These are phyloP conservation scores for Dinoponera quadriceps DNA, from an alignment of 1,140 invertebrate species.

Conservation along the genomic window DNA sequence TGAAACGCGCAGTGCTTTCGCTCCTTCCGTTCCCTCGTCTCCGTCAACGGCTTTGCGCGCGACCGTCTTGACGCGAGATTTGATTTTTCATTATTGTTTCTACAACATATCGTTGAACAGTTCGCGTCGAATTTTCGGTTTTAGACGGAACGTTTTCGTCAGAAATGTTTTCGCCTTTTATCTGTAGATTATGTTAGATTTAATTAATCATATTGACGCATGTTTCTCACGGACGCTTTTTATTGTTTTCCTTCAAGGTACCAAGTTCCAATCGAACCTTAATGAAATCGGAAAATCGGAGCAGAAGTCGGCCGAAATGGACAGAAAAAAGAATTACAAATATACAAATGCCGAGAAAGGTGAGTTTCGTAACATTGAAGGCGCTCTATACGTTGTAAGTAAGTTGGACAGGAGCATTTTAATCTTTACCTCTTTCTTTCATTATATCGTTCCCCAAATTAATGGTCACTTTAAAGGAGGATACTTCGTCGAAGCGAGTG, in stretches of 20 bases:
- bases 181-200: slow-evolving; percentile 1
- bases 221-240: slow-evolving; percentile 17
- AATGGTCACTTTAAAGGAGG: no score
- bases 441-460: no score
- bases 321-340: slow-evolving; percentile 81
- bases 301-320: slow-evolving; percentile 86
- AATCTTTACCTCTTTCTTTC: no score
- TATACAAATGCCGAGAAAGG: slow-evolving; percentile 79
- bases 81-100: slow-evolving; percentile 40
- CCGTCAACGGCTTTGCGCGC: slow-evolving; percentile 1
- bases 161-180: not conserved
- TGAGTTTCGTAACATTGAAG: slow-evolving; percentile 66
- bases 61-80: slow-evolving; percentile 27
- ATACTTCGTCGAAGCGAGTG: no score
- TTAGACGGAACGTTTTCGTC: not conserved
- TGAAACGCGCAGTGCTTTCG: slow-evolving; percentile 34
- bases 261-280: slow-evolving; percentile 89
- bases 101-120: slow-evolving; percentile 8
- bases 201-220: not conserved
- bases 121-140: not conserved
- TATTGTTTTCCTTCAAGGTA: slow-evolving; percentile 84
- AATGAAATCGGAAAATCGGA: slow-evolving; percentile 91
- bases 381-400: no score
- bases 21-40: slow-evolving; percentile 56
- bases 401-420: no score